A percentile compares a stretch with the other conserved stretches of the same genome.
Evolutionary conservation across 2,797 vertebrate genomes (phyloP).

Genomic region (Euthynnus affinis): DNA sequence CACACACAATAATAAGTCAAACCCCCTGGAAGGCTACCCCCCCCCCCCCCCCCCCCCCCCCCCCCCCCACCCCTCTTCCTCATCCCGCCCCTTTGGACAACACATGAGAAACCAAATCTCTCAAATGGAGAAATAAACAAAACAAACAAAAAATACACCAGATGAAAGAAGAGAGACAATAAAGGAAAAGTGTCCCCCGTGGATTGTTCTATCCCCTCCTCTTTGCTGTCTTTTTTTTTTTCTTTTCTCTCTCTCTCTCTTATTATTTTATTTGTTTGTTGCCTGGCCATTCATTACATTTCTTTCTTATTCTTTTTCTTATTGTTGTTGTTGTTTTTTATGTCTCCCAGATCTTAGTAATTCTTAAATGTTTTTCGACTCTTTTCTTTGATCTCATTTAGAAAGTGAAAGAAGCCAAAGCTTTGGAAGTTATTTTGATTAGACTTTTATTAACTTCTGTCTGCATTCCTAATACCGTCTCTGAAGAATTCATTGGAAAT

Average conservation of each 20-base stretch:
- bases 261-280: slow-evolving; percentile 85
- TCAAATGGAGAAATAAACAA: slow-evolving; percentile 81
- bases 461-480: slow-evolving; percentile 73
- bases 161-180: slow-evolving; percentile 81
- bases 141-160: slow-evolving; percentile 81
- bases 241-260: slow-evolving; percentile 57
- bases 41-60: not conserved
- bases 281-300: slow-evolving; percentile 82
- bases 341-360: slow-evolving; percentile 78
- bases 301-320: slow-evolving; percentile 69
- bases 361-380: slow-evolving; percentile 86
- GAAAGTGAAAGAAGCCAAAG: slow-evolving; percentile 81
- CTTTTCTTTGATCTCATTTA: slow-evolving; percentile 86
- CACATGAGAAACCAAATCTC: slow-evolving; percentile 75
- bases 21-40: slow-evolving; percentile 68
- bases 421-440: slow-evolving; percentile 87
- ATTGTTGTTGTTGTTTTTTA: slow-evolving; percentile 81
- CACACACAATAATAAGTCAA: slow-evolving; percentile 63
- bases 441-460: slow-evolving; percentile 84
- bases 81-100: slow-evolving; percentile 76
- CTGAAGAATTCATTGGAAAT: slow-evolving; percentile 79
- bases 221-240: slow-evolving; percentile 71
- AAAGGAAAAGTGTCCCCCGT: slow-evolving; percentile 79
- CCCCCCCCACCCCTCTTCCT: not conserved
- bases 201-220: slow-evolving; percentile 78